Conservation (phyloP, 2,888 invertebrate genomes). For the Pteria penguin region DNA sequence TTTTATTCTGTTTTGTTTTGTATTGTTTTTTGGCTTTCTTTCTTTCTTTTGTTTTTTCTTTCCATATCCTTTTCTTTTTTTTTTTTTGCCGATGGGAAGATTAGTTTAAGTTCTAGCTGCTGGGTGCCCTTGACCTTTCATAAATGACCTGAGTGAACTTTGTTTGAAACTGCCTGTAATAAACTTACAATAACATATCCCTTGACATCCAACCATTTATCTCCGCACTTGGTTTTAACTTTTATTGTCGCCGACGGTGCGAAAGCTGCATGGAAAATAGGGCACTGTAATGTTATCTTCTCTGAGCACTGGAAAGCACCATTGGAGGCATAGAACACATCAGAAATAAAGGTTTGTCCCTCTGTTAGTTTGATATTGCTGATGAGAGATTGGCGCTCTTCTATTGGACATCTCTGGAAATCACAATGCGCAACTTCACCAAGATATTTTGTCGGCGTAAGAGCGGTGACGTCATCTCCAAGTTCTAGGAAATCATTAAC, state of each 20-base stretch:
- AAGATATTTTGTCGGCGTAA: constrained; percentile 53
- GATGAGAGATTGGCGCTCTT: constrained; percentile 51
- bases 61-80: no score
- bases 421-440: constrained; percentile 58
- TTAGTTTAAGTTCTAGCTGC: no score
- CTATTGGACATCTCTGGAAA: constrained; percentile 53
- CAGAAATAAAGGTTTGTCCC: constrained; percentile 53
- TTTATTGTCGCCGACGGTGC: constrained; percentile 53
- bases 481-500: constrained; percentile 53
- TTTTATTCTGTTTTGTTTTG: no score
- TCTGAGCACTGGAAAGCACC: constrained; percentile 55
- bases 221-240: constrained; percentile 57
- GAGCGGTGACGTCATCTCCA: constrained; percentile 54
- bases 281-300: constrained; percentile 57
- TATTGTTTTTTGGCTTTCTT: no score
- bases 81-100: no score
- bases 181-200: constrained; percentile 52
- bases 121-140: no score
- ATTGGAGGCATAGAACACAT: constrained; percentile 53
- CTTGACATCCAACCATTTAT: constrained; percentile 56
- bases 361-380: constrained; percentile 52
- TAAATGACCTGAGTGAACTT: no score
- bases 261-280: constrained; percentile 46
- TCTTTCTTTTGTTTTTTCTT: no score
- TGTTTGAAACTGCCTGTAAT: no score